These are phyloP conservation scores for Eucera pruinosa DNA, from an alignment of 2,888 invertebrate species.

Conservation along the genomic window DNA sequence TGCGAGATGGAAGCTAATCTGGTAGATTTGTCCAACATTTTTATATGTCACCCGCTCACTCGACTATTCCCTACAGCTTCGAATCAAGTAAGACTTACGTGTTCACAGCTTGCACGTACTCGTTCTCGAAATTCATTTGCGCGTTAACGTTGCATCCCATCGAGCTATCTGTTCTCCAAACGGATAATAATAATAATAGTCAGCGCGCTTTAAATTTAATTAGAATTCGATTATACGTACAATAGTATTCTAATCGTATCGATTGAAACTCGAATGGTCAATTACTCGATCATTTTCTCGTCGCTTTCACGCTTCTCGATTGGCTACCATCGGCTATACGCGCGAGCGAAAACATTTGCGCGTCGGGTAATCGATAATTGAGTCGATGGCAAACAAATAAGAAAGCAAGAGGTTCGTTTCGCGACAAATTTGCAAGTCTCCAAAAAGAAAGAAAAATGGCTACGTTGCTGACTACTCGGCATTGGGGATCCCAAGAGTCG, in stretches of 20 bases:
- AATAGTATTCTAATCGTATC: no score
- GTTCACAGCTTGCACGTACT: constrained; percentile 83
- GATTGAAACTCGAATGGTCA: no score
- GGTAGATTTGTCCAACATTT: constrained; percentile 32
- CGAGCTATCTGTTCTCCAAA: constrained; percentile 82
- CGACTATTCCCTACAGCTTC: background rate
- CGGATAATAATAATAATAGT: background rate
- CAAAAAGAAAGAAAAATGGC: constrained; percentile 15
- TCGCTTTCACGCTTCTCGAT: no score
- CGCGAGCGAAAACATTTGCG: no score
- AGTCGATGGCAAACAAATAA: no score
- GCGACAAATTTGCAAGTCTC: no score
- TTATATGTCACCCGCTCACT: background rate
- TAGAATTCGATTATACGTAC: no score
- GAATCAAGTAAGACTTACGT: constrained; percentile 74
- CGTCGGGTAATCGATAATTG: no score
- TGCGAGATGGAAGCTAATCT: constrained; percentile 83
- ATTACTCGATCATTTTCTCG: no score
- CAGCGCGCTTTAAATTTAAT: no score
- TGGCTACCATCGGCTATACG: no score
- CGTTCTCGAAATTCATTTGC: constrained; percentile 80
- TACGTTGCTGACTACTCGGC: background rate
- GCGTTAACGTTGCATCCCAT: constrained; percentile 84
- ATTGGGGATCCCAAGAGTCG: constrained; percentile 21
- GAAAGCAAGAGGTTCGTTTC: background rate